Evolutionary conservation across 2,113 vertebrate genomes (phyloP).

Genomic region (Puffinus mauretanicus): DNA sequence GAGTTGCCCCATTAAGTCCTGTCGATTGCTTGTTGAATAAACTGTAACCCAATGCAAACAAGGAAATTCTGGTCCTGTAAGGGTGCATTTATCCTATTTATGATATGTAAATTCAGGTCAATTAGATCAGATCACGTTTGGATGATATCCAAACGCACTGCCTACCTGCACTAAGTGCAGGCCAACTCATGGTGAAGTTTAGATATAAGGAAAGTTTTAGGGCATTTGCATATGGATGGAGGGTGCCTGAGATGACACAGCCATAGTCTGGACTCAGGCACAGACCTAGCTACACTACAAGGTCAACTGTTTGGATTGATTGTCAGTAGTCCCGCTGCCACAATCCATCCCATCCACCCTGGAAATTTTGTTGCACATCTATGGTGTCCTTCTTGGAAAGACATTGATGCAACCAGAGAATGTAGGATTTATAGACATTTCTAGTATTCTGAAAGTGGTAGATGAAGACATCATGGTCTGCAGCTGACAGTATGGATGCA

Average conservation of each 20-base stretch:
- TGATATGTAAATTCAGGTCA: not conserved
- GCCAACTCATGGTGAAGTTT: not conserved
- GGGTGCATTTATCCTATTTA: not conserved
- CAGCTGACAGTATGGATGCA: not conserved
- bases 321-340: not conserved
- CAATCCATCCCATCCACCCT: not conserved
- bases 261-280: not conserved
- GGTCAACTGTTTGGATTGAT: not conserved
- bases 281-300: not conserved
- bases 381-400: not conserved
- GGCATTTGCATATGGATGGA: not conserved
- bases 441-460: not conserved
- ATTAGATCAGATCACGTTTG: not conserved
- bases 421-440: not conserved
- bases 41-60: not conserved
- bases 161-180: not conserved
- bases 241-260: not conserved
- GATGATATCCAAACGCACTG: not conserved
- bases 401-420: not conserved
- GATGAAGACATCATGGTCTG: not conserved
- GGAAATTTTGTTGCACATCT: not conserved
- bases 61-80: not conserved
- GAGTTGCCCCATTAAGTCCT: not conserved
- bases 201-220: not conserved
- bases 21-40: not conserved